phyloP scores from a whole-genome alignment of 2,888 invertebrate species.

The Thereva unica region DNA sequence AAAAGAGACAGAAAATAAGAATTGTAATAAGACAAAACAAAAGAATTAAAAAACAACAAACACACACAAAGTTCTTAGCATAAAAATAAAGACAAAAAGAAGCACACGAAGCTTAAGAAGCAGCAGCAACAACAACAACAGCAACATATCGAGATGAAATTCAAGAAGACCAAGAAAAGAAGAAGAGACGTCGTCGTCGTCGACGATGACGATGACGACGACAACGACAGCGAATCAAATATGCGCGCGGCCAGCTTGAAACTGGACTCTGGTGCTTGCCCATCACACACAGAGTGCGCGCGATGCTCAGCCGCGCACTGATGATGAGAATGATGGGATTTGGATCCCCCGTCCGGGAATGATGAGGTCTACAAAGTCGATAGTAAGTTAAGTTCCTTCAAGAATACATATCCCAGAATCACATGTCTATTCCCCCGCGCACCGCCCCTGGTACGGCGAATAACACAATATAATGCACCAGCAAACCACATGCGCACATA shows the following conservation, averaged over 20 bases:
- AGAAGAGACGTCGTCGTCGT: background rate
- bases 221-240: conserved; percentile 35
- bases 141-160: conserved; percentile 36
- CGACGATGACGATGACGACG: too few relatives aligned
- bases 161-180: conserved; percentile 35
- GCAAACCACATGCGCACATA: conserved; percentile 2
- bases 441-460: too few relatives aligned
- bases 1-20: conserved; percentile 18
- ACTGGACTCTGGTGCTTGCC: conserved; percentile 30
- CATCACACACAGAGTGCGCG: conserved; percentile 16
- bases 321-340: conserved; percentile 36
- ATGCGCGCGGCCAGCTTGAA: conserved; percentile 34
- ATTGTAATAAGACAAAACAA: conserved; percentile 20
- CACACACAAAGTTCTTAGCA: too few relatives aligned
- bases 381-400: conserved; percentile 30
- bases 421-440: too few relatives aligned
- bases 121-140: conserved; percentile 19
- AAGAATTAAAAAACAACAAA: background rate
- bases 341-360: conserved; percentile 11
- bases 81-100: too few relatives aligned
- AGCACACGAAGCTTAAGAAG: background rate
- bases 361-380: conserved; percentile 30
- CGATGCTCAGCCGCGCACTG: conserved; percentile 23
- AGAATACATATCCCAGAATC: conserved; percentile 8
- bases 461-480: too few relatives aligned